A percentile compares a stretch with the other conserved stretches of the same genome.
Conservation (phyloP, 2,888 invertebrate genomes). For the Fragum whitleyi region DNA sequence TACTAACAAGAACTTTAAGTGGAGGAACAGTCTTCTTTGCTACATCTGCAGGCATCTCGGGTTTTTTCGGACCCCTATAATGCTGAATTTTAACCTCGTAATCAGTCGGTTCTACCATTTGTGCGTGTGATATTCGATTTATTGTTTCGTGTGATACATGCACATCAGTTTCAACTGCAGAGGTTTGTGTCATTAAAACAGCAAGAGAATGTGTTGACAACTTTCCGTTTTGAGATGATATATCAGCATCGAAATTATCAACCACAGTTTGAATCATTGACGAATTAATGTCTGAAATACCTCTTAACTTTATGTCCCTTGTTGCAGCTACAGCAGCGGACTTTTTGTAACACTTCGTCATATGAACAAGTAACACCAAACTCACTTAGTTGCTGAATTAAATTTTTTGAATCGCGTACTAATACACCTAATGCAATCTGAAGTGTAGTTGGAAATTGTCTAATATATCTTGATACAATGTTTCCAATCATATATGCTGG, state of each 20-base stretch:
- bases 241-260: conserved; percentile 47
- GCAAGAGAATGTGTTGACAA: conserved; percentile 44
- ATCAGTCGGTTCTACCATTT: conserved; percentile 19
- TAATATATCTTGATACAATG: conserved; percentile 24
- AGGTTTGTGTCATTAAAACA: conserved; percentile 38
- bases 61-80: conserved; percentile 35
- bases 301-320: neutral
- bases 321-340: conserved; percentile 61
- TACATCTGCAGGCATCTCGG: conserved; percentile 25
- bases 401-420: conserved; percentile 30
- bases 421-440: conserved; percentile 35
- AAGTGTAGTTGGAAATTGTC: conserved; percentile 22
- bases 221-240: conserved; percentile 44
- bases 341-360: conserved; percentile 66
- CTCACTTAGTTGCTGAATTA: conserved; percentile 19
- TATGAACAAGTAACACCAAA: conserved; percentile 58
- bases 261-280: conserved; percentile 27
- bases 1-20: conserved; percentile 1
- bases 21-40: neutral
- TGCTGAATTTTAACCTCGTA: conserved; percentile 27
- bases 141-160: neutral
- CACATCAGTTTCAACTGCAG: too few species aligned
- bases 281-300: neutral
- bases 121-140: neutral
- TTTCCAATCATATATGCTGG: conserved; percentile 40